Conservation (phyloP, 2,113 vertebrate species). For the Oryctolagus cuniculus region DNA sequence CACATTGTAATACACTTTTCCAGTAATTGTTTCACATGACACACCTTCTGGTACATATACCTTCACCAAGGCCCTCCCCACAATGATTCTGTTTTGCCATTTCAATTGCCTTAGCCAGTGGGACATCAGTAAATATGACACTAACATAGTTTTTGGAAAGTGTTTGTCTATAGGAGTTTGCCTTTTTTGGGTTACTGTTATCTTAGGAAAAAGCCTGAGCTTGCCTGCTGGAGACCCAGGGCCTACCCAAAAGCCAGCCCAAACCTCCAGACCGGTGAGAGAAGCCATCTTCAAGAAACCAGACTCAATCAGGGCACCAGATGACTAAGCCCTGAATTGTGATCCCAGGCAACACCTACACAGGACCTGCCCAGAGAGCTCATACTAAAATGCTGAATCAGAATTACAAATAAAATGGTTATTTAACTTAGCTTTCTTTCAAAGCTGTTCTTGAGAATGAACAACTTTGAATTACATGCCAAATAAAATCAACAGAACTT, state of each 20-base stretch:
- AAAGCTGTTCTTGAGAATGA: too few species aligned
- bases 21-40: too few species aligned
- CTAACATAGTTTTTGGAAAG: neutral
- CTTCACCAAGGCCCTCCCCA: too few species aligned
- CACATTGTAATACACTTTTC: too few species aligned
- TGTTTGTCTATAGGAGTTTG: neutral
- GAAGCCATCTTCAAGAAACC: neutral
- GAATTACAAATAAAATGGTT: too few species aligned
- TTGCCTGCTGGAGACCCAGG: neutral
- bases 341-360: neutral
- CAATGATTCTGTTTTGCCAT: neutral
- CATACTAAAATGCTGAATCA: too few species aligned
- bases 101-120: neutral
- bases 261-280: neutral
- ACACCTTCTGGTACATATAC: too few species aligned
- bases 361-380: neutral
- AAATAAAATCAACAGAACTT: too few species aligned
- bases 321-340: neutral
- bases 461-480: too few species aligned
- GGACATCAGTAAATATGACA: neutral
- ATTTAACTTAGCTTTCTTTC: too few species aligned
- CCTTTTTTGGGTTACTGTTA: neutral
- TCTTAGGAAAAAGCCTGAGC: neutral
- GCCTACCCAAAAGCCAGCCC: neutral
- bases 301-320: neutral